phyloP scores from a whole-genome alignment of 2,797 vertebrate genomes.

The Sebastes kiyomatsui region DNA sequence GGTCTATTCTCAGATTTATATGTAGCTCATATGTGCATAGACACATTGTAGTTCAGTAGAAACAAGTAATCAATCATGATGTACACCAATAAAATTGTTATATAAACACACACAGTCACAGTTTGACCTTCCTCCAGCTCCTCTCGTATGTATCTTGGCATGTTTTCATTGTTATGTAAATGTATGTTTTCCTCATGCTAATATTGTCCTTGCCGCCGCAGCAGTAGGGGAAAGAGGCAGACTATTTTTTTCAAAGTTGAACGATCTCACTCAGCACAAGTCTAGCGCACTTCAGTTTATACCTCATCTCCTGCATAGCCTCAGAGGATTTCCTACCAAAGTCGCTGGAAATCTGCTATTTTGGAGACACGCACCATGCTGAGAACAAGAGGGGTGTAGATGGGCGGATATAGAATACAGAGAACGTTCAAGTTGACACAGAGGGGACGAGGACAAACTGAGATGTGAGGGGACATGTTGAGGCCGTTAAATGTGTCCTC shows the following conservation, averaged over 20 bases:
- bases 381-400: slow-evolving; percentile 41
- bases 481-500: slow-evolving; percentile 41
- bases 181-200: slow-evolving; percentile 47
- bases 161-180: slow-evolving; percentile 51
- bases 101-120: slow-evolving; percentile 13
- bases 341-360: slow-evolving; percentile 45
- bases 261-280: slow-evolving; percentile 20
- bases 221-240: slow-evolving; percentile 4
- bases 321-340: slow-evolving; percentile 39
- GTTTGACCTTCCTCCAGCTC: slow-evolving; percentile 42
- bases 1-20: neutral
- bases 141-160: neutral
- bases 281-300: slow-evolving; percentile 37
- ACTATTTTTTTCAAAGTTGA: slow-evolving; percentile 27
- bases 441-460: slow-evolving; percentile 21
- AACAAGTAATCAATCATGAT: slow-evolving; percentile 7
- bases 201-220: slow-evolving; percentile 47
- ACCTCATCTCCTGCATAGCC: slow-evolving; percentile 31
- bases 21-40: neutral
- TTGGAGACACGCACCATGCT: slow-evolving; percentile 40
- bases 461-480: slow-evolving; percentile 42
- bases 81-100: neutral
- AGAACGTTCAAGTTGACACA: slow-evolving; percentile 16
- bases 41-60: neutral
- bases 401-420: slow-evolving; percentile 7